Percentiles rank a stretch among this genome's conserved stretches.
Evolutionary conservation across 2,888 invertebrate species (phyloP).

Genomic region (Hecatera dysodea): DNA sequence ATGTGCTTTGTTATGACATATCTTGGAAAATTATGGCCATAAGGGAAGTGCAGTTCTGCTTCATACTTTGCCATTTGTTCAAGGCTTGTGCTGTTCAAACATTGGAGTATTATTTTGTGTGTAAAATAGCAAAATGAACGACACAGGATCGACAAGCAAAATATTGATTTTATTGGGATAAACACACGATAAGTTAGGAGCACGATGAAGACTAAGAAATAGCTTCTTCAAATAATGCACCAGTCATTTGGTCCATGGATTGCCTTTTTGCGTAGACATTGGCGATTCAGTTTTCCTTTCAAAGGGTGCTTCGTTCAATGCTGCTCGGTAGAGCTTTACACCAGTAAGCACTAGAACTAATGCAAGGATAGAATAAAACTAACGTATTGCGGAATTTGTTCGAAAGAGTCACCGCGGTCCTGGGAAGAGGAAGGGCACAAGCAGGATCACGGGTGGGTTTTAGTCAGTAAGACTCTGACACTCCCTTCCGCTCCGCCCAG

Average conservation of each 20-base stretch:
- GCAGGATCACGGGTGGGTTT: no score
- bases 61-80: not conserved
- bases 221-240: conserved; percentile 5
- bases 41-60: not conserved
- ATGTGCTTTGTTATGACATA: conserved; percentile 12
- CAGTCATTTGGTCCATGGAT: not conserved
- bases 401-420: no score
- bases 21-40: not conserved
- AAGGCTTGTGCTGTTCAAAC: not conserved
- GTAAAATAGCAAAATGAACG: conserved; percentile 9
- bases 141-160: conserved; percentile 28
- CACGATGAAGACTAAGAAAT: not conserved
- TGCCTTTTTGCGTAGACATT: not conserved
- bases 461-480: no score
- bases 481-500: no score
- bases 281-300: not conserved
- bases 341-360: not conserved
- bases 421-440: no score
- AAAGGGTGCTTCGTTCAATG: not conserved
- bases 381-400: no score
- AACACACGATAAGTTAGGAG: conserved; percentile 15
- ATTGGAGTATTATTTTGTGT: not conserved
- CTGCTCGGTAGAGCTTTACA: not conserved
- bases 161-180: not conserved
- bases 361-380: no score